These are phyloP conservation scores for Penaeus chinensis DNA, from an alignment of 1,140 invertebrate genomes.

Conservation along the genomic window DNA sequence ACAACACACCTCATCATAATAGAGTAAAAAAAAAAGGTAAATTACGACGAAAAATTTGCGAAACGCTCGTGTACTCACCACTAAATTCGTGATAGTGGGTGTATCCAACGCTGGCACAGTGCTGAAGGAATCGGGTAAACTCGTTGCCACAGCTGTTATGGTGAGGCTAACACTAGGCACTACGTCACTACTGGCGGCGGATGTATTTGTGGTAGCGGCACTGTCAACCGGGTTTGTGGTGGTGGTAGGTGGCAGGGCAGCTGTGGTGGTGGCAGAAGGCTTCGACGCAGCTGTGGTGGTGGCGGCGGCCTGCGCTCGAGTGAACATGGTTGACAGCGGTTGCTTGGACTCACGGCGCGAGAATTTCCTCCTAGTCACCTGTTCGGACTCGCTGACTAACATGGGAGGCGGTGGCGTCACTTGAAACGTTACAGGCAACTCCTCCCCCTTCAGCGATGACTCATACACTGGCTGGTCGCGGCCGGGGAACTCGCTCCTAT, in stretches of 20 bases:
- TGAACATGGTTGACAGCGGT: constrained; percentile 43
- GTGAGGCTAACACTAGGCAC: constrained; percentile 38
- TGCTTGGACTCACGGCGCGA: constrained; percentile 41
- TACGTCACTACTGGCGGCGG: too few relatives aligned
- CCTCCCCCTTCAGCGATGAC: constrained; percentile 56
- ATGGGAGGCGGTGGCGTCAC: constrained; percentile 27
- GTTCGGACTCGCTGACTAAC: constrained; percentile 41
- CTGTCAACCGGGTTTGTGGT: too few relatives aligned
- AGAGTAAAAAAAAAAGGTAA: not conserved
- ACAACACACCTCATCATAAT: not conserved
- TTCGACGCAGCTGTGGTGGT: not conserved
- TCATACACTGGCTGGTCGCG: constrained; percentile 53
- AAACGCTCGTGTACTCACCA: constrained; percentile 29
- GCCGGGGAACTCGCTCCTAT: constrained; percentile 48
- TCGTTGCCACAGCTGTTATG: constrained; percentile 47
- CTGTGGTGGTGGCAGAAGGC: constrained; percentile 20
- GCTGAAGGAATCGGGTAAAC: constrained; percentile 9
- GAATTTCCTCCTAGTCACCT: constrained; percentile 45
- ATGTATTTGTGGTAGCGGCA: too few relatives aligned
- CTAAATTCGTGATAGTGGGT: constrained; percentile 41
- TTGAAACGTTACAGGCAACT: constrained; percentile 4
- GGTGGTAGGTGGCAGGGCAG: not conserved
- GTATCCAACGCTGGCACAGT: constrained; percentile 34
- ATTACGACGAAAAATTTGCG: not conserved
- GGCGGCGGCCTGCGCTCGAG: constrained; percentile 35